Evolutionary conservation across 2,888 invertebrate genomes (phyloP), one percentile per base, ranked within the genome.

Genomic region (Papilio elwesi): DNA sequence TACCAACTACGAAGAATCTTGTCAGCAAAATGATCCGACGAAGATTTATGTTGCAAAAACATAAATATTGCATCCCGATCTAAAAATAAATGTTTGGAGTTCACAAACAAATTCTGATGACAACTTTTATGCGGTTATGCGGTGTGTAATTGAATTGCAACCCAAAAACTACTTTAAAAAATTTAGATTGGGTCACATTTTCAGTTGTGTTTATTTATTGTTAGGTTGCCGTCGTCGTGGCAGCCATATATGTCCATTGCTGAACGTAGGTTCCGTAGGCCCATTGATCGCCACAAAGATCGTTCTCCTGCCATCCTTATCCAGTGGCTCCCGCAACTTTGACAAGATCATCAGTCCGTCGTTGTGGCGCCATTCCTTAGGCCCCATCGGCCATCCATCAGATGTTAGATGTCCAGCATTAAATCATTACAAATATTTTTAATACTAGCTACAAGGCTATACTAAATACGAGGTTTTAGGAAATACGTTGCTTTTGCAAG

Each of bases 391-490:
- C 26, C 26, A 26, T 26, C 26, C 26, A 1, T 26, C 4, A 26
- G 26, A 26, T 26, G 26, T 26, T 26, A 26, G 26, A 4, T 26
- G 4, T 36, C 2, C 11, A 59, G 36, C 9, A 57, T 55, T 26
- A 1, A 8, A 52, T 52, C 0, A n/a, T 36, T 6, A 5, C 13
- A 57, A 36, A 57, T 36, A 38, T 57, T 36, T 62, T 43, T 10
- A 9, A 62, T 9, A 43, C 43, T n/a, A 38, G 10, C 11, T 57
- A 57, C 38, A 38, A 57, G 38, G 57, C 36, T 36, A 38, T 9
- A 38, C 38, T 38, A 57, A 6, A 36, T n/a, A 43, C 59, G 15
- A 62, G 59, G 59, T 62, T 62, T 62, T 62, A 62, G 59, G 59
- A 62, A 62, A 43, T 59, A 59, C 9, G 43, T 62, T 62, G 59